Conservation (phyloP, 1,140 invertebrate genomes). For the Cylas formicarius region DNA sequence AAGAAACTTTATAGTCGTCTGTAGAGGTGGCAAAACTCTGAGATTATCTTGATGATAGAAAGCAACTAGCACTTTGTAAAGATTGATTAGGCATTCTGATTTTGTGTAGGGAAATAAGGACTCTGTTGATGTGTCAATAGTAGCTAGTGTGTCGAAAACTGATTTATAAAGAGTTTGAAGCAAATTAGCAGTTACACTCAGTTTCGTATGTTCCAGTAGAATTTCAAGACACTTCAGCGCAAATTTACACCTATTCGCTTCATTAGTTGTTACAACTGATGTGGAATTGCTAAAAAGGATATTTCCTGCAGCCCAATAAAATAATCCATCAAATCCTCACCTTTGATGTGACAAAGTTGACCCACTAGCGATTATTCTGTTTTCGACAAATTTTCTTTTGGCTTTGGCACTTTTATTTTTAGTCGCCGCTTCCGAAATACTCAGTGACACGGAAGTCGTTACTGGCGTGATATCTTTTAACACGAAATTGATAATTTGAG, state of each 20-base stretch:
- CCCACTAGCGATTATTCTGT: constrained; percentile 18
- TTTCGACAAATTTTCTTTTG: constrained; percentile 20
- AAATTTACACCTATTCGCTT: constrained; percentile 12
- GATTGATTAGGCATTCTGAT: constrained; percentile 14
- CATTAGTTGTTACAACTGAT: constrained; percentile 1
- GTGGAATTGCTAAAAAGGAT: constrained; percentile 7
- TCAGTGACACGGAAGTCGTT: constrained; percentile 14
- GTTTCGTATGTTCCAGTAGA: constrained; percentile 8
- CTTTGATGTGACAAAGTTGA: constrained; percentile 4
- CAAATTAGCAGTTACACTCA: constrained; percentile 10
- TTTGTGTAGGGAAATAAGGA: constrained; percentile 18
- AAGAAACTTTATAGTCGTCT: constrained; percentile 17
- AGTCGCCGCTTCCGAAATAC: constrained; percentile 8
- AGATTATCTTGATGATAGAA: constrained; percentile 21
- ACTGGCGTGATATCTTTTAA: constrained; percentile 21
- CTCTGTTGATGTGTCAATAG: constrained; percentile 11
- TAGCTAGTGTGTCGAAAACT: constrained; percentile 10
- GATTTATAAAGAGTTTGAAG: constrained; percentile 22
- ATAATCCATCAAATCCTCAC: not conserved
- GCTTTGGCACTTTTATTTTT: constrained; percentile 23
- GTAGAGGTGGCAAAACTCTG: constrained; percentile 12
- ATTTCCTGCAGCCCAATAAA: not conserved
- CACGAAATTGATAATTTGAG: constrained; percentile 15
- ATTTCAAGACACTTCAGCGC: constrained; percentile 16
- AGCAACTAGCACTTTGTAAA: constrained; percentile 23